Evolutionary conservation across 2,797 vertebrate species (phyloP).

Genomic region (Catostomus latipinnis): DNA sequence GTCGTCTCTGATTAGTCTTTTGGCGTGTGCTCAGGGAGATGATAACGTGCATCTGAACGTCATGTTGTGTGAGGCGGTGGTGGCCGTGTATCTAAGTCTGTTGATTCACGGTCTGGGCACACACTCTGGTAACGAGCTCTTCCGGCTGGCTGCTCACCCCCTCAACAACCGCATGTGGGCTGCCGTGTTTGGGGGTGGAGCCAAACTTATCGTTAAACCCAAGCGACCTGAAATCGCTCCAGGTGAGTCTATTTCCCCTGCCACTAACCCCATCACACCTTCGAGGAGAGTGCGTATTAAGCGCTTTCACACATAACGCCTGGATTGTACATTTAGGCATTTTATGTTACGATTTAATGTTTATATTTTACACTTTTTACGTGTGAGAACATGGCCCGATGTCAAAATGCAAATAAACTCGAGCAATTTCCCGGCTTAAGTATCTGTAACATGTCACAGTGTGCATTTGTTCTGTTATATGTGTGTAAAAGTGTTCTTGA

Average conservation of each 20-base stretch:
- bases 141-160: slow-evolving; percentile 94
- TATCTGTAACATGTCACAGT: too few relatives aligned
- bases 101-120: slow-evolving; percentile 94
- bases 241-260: slow-evolving; percentile 75
- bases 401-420: too few relatives aligned
- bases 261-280: too few relatives aligned
- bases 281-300: too few relatives aligned
- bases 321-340: too few relatives aligned
- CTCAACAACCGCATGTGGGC: slow-evolving; percentile 97
- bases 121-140: slow-evolving; percentile 92
- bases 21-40: slow-evolving; percentile 90
- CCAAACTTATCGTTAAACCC: slow-evolving; percentile 91
- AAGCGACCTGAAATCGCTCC: slow-evolving; percentile 87
- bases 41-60: slow-evolving; percentile 92
- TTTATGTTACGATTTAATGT: too few relatives aligned
- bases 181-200: slow-evolving; percentile 94
- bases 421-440: too few relatives aligned
- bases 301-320: too few relatives aligned
- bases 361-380: too few relatives aligned
- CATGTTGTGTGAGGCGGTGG: slow-evolving; percentile 92
- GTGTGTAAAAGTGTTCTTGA: neutral
- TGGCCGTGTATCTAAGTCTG: slow-evolving; percentile 94
- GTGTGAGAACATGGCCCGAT: too few relatives aligned
- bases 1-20: slow-evolving; percentile 91
- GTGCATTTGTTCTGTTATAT: too few relatives aligned